Evolutionary conservation across 2,797 vertebrate genomes (phyloP), one percentile per base, ranked within the genome.

Genomic region (Epinephelus awoara): DNA sequence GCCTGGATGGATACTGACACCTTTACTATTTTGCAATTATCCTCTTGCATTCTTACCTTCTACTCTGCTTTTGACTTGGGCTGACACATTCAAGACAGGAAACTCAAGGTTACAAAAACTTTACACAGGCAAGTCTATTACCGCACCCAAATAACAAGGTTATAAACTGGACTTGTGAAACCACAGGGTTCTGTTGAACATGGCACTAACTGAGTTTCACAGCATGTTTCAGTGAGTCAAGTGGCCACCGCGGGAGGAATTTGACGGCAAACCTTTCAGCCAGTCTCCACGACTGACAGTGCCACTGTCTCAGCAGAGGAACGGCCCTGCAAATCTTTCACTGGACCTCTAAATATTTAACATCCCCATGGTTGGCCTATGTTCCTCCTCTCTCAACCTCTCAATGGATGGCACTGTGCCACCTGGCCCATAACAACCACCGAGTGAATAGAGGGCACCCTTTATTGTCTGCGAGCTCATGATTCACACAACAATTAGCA

Each of bases 381-480:
- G 85, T 87, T 87, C 70, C 70, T 82, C 64, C 72, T 87, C 85
- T 92, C 78, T 71, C 67, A 85, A 84, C 56, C 68, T 89, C 89
- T 93, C 82, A 92, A 92, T 83, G 89, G 86, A 88, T 94, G 94
- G 92, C 91, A 92, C 85, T 7, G 79, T 92, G 93, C 93, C 94
- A 93, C 87, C 88, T 94, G 93, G 90, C 90, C 85, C 63, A 25
- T 78, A 88, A 82, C 86, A 86, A 64, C 59, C 62, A 40, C 38
- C 4, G 14, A 85, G 69, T 79, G 88, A 94, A 93, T 83, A 88
- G 70, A 91, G 88, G 83, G 71, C 70, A 79, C 63, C 79, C 77
- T 91, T 92, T 78, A 91, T 89, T 91, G 93, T 91, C 88, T 86
- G 38, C 14, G 2, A 54, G 62, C 82, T 86, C 85, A 85, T 71